Evolutionary conservation across 2,888 invertebrate genomes (phyloP), one percentile per base, ranked within the genome.

Genomic region (Phorcus lineatus): DNA sequence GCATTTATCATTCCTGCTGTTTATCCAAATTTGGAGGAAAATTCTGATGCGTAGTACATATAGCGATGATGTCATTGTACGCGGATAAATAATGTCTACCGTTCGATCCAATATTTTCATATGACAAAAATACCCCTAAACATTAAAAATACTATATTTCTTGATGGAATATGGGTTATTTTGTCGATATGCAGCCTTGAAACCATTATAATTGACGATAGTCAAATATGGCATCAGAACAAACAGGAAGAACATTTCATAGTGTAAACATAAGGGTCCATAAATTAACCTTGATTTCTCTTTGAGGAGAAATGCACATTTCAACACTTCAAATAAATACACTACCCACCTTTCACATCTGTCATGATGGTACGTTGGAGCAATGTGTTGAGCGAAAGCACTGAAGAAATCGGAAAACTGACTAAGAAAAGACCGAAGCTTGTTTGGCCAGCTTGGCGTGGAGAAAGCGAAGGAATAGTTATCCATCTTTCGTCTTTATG

Each of bases 291-390:
- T 17, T 24, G 19, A 24, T 24, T 11, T 9, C 57, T 57, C 24
- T 57, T 57, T 7, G 9, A 57, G 24, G n/a, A 57, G 1, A 47
- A 47, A 13, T 47, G 47, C 11, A 47, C 1, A 47, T 47, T 11
- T 47, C 7, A 47, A 47, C 1, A 47, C 47, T 47, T 6, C 7
- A 47, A 47, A 47, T 6, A 6, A 36, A 36, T 19, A 67, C 16
- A 16, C 22, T 31, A 82, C 90, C 90, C 94, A 97, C 97, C 97
- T 96, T 94, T 98, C 98, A 93, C 98, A 98, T 82, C 98, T 95
- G 93, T 99, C 98, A 94, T 99, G 98, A 92, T 98, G 97, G 94
- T 98, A 98, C 84, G 98, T 97, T 53, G 98, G 98, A 40, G 98
- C 97, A 83, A 98, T 97, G 92, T 98, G 97, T 94, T 97, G 96